These are phyloP conservation scores for Opisthocomus hoazin DNA, from an alignment of 2,113 vertebrate species.

Conservation along the genomic window DNA sequence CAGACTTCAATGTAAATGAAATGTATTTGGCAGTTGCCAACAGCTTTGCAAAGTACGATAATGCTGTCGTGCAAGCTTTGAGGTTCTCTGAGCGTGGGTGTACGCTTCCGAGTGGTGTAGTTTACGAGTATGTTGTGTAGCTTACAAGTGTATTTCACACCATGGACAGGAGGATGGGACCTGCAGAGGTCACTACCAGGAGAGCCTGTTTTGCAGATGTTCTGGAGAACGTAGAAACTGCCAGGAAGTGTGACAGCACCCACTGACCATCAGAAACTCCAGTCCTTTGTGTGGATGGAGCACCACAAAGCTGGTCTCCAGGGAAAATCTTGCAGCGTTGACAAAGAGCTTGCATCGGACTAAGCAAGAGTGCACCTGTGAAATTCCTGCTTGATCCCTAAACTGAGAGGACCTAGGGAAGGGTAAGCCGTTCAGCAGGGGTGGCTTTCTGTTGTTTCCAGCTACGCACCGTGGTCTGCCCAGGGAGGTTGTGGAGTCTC, in stretches of 20 bases:
- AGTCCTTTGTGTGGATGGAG: not conserved
- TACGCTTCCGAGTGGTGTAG: not conserved
- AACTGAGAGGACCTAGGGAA: not conserved
- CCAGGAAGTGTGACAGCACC: not conserved
- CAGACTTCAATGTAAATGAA: slow-evolving; percentile 42
- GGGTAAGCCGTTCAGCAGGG: not conserved
- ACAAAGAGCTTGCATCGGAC: not conserved
- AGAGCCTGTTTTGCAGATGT: not conserved
- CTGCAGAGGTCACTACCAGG: not conserved
- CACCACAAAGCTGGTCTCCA: not conserved
- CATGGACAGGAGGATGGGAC: not conserved
- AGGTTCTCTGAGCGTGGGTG: not conserved
- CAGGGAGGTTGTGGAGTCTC: too few species aligned
- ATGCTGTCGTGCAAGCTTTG: not conserved
- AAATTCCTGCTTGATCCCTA: not conserved
- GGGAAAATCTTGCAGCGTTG: not conserved
- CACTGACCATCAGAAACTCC: not conserved
- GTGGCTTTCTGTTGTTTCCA: not conserved
- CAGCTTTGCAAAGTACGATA: slow-evolving; percentile 4
- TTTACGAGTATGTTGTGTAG: not conserved
- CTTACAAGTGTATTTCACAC: not conserved
- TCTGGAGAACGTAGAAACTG: not conserved
- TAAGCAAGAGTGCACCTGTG: not conserved
- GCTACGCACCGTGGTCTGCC: not conserved
- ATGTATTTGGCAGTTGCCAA: slow-evolving; percentile 43